Conservation (phyloP, 2,888 invertebrate genomes). For the Serrognathus titanus region DNA sequence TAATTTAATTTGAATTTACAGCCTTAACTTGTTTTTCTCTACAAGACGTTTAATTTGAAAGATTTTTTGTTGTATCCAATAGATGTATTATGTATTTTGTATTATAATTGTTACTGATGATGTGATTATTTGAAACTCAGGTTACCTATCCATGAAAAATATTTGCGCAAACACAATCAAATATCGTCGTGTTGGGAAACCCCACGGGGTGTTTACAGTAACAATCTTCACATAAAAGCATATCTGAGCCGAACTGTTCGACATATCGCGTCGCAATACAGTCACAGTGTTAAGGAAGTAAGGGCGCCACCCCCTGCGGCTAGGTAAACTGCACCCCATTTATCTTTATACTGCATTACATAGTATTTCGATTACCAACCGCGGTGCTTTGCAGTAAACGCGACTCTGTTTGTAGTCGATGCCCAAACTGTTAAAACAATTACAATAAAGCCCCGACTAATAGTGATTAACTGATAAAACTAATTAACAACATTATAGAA, state of each 20-base stretch:
- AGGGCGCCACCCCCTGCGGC: conserved; percentile 36
- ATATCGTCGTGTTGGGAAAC: background rate
- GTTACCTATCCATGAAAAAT: too few relatives aligned
- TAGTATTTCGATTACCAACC: conserved; percentile 48
- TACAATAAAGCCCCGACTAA: conserved; percentile 15
- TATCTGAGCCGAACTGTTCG: conserved; percentile 3
- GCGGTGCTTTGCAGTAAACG: conserved; percentile 40
- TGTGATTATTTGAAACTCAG: too few relatives aligned
- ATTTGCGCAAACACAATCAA: background rate
- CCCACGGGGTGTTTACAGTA: conserved; percentile 3
- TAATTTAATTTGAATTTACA: too few relatives aligned
- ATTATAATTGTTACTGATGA: too few relatives aligned
- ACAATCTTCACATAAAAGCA: conserved; percentile 3
- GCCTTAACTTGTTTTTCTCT: too few relatives aligned
- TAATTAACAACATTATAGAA: conserved; percentile 3
- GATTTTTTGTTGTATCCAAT: too few relatives aligned
- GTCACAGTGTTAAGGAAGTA: background rate
- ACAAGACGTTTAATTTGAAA: too few relatives aligned
- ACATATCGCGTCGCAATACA: conserved; percentile 3
- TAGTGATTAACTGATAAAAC: conserved; percentile 7
- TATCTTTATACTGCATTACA: conserved; percentile 48
- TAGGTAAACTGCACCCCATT: conserved; percentile 43
- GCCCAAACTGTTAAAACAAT: conserved; percentile 21
- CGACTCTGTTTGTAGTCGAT: conserved; percentile 25
- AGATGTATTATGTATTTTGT: too few relatives aligned